Evolutionary conservation across 2,113 vertebrate genomes (phyloP).

Genomic region (Papio anubis): DNA sequence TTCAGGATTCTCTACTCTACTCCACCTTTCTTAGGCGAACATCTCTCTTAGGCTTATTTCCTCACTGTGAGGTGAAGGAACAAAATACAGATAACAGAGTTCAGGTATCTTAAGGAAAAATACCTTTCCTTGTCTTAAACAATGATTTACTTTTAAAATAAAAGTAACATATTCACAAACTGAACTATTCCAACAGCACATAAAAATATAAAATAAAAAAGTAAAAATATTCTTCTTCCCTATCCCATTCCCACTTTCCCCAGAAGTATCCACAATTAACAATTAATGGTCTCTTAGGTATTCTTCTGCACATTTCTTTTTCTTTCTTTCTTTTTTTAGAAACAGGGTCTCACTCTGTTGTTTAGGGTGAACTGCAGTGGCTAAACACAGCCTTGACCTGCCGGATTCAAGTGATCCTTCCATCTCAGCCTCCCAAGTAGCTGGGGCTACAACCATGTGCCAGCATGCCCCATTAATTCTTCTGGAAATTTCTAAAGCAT

Average conservation of each 20-base stretch:
- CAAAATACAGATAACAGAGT: background rate
- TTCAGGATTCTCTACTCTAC: background rate
- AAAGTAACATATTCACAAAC: background rate
- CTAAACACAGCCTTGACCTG: too few relatives aligned
- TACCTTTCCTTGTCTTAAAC: background rate
- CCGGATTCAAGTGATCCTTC: too few relatives aligned
- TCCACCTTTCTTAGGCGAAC: too few relatives aligned
- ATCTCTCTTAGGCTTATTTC: conserved; percentile 1
- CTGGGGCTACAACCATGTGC: too few relatives aligned
- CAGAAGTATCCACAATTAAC: background rate
- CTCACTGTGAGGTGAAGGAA: conserved; percentile 6
- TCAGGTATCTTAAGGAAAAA: conserved; percentile 10
- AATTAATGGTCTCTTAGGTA: background rate
- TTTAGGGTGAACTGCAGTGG: too few relatives aligned
- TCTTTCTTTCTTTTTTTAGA: too few relatives aligned
- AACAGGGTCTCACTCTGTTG: too few relatives aligned
- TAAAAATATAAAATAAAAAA: background rate
- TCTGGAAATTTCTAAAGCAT: background rate
- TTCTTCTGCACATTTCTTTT: background rate
- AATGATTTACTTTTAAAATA: conserved; percentile 21
- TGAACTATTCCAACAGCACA: background rate
- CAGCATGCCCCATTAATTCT: background rate
- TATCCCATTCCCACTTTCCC: background rate
- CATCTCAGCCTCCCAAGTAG: too few relatives aligned
- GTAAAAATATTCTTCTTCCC: background rate